Evolutionary conservation across 92 coral and sea anemone species (phyloP).

Genomic region (Siderastrea radians): DNA sequence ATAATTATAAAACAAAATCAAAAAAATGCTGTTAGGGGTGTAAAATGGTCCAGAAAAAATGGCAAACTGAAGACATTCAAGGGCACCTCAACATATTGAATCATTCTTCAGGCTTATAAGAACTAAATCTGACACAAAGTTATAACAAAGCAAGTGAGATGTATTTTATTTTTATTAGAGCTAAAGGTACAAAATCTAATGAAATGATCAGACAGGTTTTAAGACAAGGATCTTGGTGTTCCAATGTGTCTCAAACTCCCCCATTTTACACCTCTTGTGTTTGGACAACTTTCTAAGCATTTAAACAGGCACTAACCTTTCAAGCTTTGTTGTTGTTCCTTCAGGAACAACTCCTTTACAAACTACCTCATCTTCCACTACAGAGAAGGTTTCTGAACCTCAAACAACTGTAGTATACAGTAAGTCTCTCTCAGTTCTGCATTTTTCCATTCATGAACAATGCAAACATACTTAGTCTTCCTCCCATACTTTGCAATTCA

Average conservation of each 20-base stretch:
- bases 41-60: no score
- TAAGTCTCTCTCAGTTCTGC: constrained; percentile 15
- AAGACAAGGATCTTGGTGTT: background rate
- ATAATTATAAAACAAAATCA: no score
- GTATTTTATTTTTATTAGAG: no score
- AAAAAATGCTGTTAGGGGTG: no score
- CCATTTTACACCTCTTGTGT: background rate
- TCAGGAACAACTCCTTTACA: constrained; percentile 5
- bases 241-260: background rate
- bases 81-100: no score
- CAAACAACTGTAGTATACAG: background rate
- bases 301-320: constrained; percentile 20
- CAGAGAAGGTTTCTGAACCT: constrained; percentile 15
- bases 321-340: constrained; percentile 27
- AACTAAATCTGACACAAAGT: no score
- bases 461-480: constrained; percentile 10
- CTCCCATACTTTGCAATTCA: no score
- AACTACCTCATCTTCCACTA: constrained; percentile 9
- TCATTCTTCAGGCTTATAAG: no score
- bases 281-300: background rate
- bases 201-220: no score
- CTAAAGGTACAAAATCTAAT: no score
- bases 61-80: no score
- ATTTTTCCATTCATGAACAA: background rate
- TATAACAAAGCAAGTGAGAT: no score